Conservation (phyloP, 1,140 invertebrate genomes). For the Nautilus pompilius region DNA sequence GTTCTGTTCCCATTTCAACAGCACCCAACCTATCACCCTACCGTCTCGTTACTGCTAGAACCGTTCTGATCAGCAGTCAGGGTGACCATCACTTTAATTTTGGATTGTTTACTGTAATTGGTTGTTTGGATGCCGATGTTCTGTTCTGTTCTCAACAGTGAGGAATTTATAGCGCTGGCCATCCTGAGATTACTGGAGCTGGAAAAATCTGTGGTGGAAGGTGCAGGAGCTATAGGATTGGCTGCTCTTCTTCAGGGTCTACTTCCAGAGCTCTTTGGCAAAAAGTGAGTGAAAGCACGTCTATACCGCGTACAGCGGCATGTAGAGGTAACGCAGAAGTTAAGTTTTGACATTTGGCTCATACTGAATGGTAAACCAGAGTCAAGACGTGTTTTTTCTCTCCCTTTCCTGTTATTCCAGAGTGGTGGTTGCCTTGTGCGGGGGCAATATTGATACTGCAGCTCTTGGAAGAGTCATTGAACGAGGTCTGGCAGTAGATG, state of each 20-base stretch:
- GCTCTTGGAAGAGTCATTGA: conserved; percentile 85
- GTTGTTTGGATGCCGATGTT: background rate
- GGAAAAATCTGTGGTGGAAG: conserved; percentile 92
- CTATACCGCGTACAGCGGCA: too few species aligned
- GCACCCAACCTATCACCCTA: too few species aligned
- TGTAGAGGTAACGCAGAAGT: too few species aligned
- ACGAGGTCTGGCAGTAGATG: conserved; percentile 83
- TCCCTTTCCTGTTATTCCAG: conserved; percentile 52
- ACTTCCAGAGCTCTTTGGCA: conserved; percentile 78
- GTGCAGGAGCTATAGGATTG: conserved; percentile 79
- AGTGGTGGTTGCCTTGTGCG: conserved; percentile 79
- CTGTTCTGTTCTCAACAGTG: conserved; percentile 53
- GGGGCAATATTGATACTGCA: conserved; percentile 92
- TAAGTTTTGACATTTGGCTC: too few species aligned
- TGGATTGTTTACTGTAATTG: background rate
- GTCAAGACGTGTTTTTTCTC: background rate
- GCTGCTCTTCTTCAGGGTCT: conserved; percentile 82
- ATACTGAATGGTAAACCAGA: too few species aligned
- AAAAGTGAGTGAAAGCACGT: conserved; percentile 71
- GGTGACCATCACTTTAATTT: background rate
- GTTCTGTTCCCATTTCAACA: too few species aligned
- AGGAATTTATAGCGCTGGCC: conserved; percentile 75
- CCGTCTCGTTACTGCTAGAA: too few species aligned
- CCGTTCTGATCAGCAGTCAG: background rate
- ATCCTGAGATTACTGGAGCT: conserved; percentile 82